These are phyloP conservation scores for Octonoba sinensis DNA, from an alignment of 2,888 invertebrate species.

Conservation along the genomic window DNA sequence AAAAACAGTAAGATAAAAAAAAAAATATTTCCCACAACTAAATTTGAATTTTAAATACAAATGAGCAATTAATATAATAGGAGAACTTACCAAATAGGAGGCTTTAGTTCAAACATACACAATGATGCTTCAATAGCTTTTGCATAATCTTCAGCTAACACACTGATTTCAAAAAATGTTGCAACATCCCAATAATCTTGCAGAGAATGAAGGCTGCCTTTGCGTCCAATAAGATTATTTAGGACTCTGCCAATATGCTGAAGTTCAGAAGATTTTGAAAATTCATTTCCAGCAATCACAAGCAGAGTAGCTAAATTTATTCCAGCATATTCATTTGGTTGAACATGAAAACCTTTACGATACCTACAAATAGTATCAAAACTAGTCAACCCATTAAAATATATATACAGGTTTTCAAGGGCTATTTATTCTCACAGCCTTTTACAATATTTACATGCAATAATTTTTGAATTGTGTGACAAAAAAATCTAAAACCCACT, in stretches of 20 bases:
- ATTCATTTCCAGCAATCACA: slow-evolving; percentile 96
- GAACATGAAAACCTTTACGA: slow-evolving; percentile 95
- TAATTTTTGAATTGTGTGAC: no score
- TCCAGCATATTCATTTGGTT: slow-evolving; percentile 98
- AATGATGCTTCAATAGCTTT: slow-evolving; percentile 93
- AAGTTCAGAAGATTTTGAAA: slow-evolving; percentile 89
- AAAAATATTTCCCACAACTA: no score
- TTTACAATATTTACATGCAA: no score
- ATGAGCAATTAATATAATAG: neutral
- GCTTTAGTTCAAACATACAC: slow-evolving; percentile 75
- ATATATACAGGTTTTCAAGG: no score
- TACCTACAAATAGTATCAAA: slow-evolving; percentile 74
- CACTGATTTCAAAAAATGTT: slow-evolving; percentile 98
- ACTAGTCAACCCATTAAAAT: no score
- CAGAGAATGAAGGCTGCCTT: slow-evolving; percentile 91
- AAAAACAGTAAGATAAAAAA: neutral
- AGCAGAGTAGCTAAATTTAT: slow-evolving; percentile 97
- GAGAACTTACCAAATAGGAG: slow-evolving; percentile 72
- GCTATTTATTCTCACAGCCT: no score
- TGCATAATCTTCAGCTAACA: slow-evolving; percentile 94
- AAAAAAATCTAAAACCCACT: no score
- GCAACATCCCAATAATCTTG: slow-evolving; percentile 99
- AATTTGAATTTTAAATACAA: neutral
- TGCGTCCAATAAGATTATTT: slow-evolving; percentile 97
- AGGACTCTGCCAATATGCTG: slow-evolving; percentile 95